Base-by-base conservation (phyloP, 2,113 vertebrate genomes). In the Carlito syrichta region DNA sequence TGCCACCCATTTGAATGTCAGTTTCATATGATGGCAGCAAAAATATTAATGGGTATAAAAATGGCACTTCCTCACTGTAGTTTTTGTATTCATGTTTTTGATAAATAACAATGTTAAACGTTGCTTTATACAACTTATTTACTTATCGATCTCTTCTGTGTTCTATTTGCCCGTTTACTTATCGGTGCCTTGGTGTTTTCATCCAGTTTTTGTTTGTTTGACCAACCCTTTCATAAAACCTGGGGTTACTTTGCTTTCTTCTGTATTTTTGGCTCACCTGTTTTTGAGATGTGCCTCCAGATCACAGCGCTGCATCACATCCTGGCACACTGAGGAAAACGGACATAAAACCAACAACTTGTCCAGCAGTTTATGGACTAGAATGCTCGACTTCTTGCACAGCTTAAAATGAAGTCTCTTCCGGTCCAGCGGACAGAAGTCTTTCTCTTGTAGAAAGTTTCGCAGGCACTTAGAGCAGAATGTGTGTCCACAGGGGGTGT, bases 401-500 rank as follows among this genome's bases (percentile, higher is more conserved):
- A 99, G 98, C 97, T 99, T 99, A 98, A 99, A 99, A 98, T 99
- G 99, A 77, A 99, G 99, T 97, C 99, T 99, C 43, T 99, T 99
- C 73, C 99, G 98, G 98, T 99, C 99, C 98, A 99, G 98, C 0
- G 99, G 99, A 96, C 99, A 99, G 98, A 99, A 99, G 98, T 99
- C 99, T 78, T 99, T 99, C 98, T 99, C 99, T 98, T 99, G 99
- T 88, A 99, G 98, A 98, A 99, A 99, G 98, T 99, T 99, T 82
- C 99, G 99, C 98, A 99, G 99, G 99, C 99, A 99, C 98, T 99
- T 99, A 98, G 99, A 99, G 95, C 99, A 99, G 99, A 99, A 99
- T n/a, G 99, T 99, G 98, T 99, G 99, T 77, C 99, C 99, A 54
- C 99, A 99, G 14, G 99, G 99, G 1, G 99, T 99, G 97, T 99